A percentile compares a stretch with the other conserved stretches of the same genome.
These are phyloP conservation scores for Lytechinus variegatus DNA, from an alignment of 35 echinoderm and acorn worm genomes.

Conservation along the genomic window DNA sequence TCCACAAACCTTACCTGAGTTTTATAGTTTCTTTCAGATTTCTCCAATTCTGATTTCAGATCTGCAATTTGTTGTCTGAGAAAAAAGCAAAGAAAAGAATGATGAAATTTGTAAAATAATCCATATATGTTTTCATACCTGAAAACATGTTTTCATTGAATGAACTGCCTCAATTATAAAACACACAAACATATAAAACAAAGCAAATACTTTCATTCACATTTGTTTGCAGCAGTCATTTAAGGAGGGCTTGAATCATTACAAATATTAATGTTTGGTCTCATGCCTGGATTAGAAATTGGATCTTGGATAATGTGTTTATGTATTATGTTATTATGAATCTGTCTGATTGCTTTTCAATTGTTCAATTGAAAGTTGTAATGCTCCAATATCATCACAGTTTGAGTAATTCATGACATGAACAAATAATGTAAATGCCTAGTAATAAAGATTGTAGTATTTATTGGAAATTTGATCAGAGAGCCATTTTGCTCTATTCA, in stretches of 20 bases:
- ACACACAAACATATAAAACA: neutral
- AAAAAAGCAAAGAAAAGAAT: neutral
- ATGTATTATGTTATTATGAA: too few relatives aligned
- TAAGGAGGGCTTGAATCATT: neutral
- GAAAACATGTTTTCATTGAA: neutral
- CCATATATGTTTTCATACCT: too few relatives aligned
- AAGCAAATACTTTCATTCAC: neutral
- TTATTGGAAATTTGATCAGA: too few relatives aligned
- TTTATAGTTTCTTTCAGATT: slow-evolving; percentile 74
- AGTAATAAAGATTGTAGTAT: too few relatives aligned
- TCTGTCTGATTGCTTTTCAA: too few relatives aligned
- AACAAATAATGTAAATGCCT: too few relatives aligned
- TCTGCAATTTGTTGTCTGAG: slow-evolving; percentile 77
- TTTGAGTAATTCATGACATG: too few relatives aligned
- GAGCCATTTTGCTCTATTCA: too few relatives aligned
- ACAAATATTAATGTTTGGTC: neutral
- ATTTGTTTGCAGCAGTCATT: neutral
- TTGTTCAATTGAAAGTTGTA: too few relatives aligned
- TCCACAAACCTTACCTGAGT: slow-evolving; percentile 61
- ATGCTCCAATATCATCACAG: too few relatives aligned
- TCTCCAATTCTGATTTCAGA: slow-evolving; percentile 77
- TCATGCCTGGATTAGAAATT: neutral
- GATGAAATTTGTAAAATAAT: neutral
- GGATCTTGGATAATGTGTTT: too few relatives aligned
- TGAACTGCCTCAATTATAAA: neutral